phyloP scores from a whole-genome alignment of 2,113 vertebrate species.

The Oncorhynchus keta region DNA sequence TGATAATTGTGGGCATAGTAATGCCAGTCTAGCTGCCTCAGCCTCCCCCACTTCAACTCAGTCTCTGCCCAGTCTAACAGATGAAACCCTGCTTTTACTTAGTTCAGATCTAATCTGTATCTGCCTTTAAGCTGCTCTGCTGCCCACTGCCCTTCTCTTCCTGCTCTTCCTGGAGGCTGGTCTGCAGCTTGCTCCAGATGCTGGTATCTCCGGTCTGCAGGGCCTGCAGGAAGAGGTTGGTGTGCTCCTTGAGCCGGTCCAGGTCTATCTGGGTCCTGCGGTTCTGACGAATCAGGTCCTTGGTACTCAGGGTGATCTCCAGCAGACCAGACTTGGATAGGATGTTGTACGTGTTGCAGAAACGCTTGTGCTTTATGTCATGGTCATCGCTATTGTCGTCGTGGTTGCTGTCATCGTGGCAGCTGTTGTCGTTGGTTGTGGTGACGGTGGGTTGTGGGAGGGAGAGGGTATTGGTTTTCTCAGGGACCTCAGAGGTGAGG shows the following conservation, averaged over 20 bases:
- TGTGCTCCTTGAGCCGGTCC: constrained; percentile 83
- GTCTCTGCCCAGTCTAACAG: constrained; percentile 10
- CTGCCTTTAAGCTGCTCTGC: constrained; percentile 8
- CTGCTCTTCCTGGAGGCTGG: constrained; percentile 66
- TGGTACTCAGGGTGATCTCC: constrained; percentile 90
- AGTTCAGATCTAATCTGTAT: background rate
- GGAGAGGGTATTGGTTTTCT: background rate
- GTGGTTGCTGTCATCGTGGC: background rate
- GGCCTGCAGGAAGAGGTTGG: constrained; percentile 82
- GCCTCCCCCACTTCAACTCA: background rate
- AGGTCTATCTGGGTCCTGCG: constrained; percentile 84
- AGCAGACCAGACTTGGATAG: constrained; percentile 84
- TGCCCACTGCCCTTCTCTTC: constrained; percentile 38
- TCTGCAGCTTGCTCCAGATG: constrained; percentile 79
- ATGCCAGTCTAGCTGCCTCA: constrained; percentile 52
- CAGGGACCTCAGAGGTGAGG: background rate
- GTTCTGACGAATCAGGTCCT: constrained; percentile 90
- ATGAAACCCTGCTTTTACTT: constrained; percentile 11
- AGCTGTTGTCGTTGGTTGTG: fast-evolving
- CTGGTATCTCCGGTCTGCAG: constrained; percentile 76
- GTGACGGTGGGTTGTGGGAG: background rate
- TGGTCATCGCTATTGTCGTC: background rate
- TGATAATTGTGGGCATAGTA: constrained; percentile 40
- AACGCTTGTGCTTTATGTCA: constrained; percentile 78
- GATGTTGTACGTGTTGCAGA: constrained; percentile 89